These are phyloP conservation scores for Silurus lanzhouensis DNA, from an alignment of 2,797 vertebrate genomes.

Conservation along the genomic window DNA sequence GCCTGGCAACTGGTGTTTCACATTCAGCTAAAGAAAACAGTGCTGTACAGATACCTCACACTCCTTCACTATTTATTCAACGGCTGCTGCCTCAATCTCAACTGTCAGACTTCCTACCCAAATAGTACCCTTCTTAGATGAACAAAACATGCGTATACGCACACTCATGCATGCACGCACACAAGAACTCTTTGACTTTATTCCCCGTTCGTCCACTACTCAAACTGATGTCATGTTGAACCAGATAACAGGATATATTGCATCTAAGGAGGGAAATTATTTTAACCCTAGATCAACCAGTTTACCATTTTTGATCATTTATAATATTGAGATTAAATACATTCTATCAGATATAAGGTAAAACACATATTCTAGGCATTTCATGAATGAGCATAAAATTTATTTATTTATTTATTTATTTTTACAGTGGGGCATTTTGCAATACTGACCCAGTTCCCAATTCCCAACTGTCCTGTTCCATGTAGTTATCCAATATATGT, in stretches of 20 bases:
- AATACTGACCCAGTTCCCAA: neutral
- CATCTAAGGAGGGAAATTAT: neutral
- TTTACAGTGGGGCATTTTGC: neutral
- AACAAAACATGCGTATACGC: conserved; percentile 10
- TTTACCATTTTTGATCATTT: neutral
- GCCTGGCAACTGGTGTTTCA: conserved; percentile 62
- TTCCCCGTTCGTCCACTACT: neutral
- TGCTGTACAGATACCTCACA: conserved; percentile 70
- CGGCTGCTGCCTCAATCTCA: conserved; percentile 67
- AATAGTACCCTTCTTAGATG: conserved; percentile 23
- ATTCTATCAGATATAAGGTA: neutral
- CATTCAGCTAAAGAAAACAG: conserved; percentile 71
- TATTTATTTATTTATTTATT: neutral
- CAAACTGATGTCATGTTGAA: neutral
- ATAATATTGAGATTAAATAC: neutral
- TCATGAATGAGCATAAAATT: neutral
- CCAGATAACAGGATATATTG: neutral
- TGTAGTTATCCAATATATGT: neutral
- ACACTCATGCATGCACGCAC: neutral
- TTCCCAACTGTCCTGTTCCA: neutral
- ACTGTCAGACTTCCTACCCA: conserved; percentile 62
- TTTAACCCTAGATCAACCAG: neutral
- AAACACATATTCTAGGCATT: neutral
- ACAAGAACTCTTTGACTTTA: neutral
- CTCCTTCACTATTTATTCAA: conserved; percentile 68